Evolutionary conservation across 1,140 invertebrate species (phyloP), one percentile per base, ranked within the genome.

Genomic region (Pararge aegeria): DNA sequence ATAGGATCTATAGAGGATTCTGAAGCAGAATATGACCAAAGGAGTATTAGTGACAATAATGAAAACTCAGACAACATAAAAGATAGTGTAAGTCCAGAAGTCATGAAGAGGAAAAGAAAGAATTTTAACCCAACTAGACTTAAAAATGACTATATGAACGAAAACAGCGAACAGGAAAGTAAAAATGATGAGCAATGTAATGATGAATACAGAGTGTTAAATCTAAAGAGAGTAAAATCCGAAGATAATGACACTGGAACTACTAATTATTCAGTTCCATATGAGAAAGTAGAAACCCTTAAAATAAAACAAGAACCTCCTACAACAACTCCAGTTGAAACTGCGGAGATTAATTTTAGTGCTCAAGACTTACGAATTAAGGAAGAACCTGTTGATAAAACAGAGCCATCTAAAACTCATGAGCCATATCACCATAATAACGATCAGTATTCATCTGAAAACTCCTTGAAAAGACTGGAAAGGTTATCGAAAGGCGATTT

Each of bases 81-180:
- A 89, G 80, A 86, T 21, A 75, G 79, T 61, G 67, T 68, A 87
- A 84, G 80, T 78, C 68, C 92, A 73, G 62, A 93, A 89, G 63
- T 80, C 16, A 73, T 79, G 77, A 94, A 94, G 53, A 89, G 97
- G 46, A 97, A 98, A 89, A 91, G 97, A 48, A 99, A 98, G 88
- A 97, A 95, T 71, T 94, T 97, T 70, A 97, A 98, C 83, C 97
- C 97, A 0, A 97, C 95, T 0, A 92, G 96, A 56, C 96, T 86
- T 34, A 78, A 83, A 53, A 83, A 79, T 67, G 75, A 75, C 44
- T 72, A 69, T 48, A 27, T 53, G 13, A 16, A 38, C 19, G 71
- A 72, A 13, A 68, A 62, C 55, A 67, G 62, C 19, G 58, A 68
- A 40, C 20, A 34, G 13, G 60, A 68, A 44, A 48, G 64, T 50